These are phyloP conservation scores for Zonotrichia albicollis DNA, from an alignment of 2,797 vertebrate species.

Conservation along the genomic window DNA sequence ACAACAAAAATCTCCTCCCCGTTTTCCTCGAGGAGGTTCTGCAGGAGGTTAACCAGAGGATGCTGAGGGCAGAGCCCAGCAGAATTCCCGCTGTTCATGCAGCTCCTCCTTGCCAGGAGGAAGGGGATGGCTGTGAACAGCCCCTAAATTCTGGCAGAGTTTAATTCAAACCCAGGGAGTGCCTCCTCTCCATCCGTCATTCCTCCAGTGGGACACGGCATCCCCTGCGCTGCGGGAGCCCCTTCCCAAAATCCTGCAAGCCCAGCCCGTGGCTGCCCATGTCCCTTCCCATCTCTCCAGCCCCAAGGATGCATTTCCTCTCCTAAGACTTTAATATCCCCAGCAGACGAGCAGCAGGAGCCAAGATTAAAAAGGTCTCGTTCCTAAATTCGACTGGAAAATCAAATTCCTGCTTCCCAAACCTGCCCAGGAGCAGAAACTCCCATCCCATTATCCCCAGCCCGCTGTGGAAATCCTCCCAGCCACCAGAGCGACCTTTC, in stretches of 20 bases:
- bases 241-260: background rate
- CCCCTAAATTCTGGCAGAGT: background rate
- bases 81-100: background rate
- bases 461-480: background rate
- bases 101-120: background rate
- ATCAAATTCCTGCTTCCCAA: background rate
- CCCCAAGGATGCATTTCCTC: conserved; percentile 13
- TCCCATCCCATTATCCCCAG: background rate
- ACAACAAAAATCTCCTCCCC: background rate
- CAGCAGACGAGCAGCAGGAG: background rate
- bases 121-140: background rate
- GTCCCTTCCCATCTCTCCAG: background rate
- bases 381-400: background rate
- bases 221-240: rapidly evolving
- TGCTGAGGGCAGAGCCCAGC: background rate
- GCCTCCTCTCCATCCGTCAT: background rate
- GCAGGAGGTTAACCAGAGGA: background rate
- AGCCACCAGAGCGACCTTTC: background rate
- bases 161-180: rapidly evolving
- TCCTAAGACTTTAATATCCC: conserved; percentile 36
- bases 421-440: conserved; percentile 27
- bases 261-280: background rate
- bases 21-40: background rate
- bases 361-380: background rate
- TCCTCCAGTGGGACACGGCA: background rate